Base-by-base conservation (phyloP, 2,888 invertebrate species). In the Parthenolecanium corni region DNA sequence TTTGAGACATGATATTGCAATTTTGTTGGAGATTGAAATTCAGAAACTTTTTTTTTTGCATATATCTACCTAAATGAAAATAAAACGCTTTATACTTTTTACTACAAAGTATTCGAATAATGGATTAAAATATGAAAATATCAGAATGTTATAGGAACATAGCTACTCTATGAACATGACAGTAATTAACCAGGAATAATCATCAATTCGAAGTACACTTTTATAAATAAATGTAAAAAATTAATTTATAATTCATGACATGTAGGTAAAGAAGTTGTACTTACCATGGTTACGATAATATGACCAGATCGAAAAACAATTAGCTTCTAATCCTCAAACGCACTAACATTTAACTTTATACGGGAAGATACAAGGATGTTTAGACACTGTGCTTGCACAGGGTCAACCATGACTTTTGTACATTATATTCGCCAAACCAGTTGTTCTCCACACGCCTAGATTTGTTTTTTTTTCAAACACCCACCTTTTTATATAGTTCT, bases 341-440 rank as follows among this genome's bases (percentile, higher is more conserved):
- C 38, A 38, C 23, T 21, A 40, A 31, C 20, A 24, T 24, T 52
- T 36, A 54, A 23, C 42, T 54, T 16, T 54, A 54, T 54, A 54
- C 42, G 54, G 42, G 54, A 54, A 42, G 54, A 54, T 54, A 54
- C 54, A 54, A 54, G 54, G 54, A 54, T 54, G 40, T 54, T 54
- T 40, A 54, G 54, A 42, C 42, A 24, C 54, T 40, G 14, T 54
- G 42, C 53, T 42, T 42, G 40, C 23, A 42, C 54, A 54, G 54
- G 54, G 54, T 54, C 54, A 54, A 54, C 54, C 54, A 40, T 40
- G 54, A 54, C 54, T 42, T 54, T 54, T 54, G 54, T 53, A 21
- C 23, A n/a, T 6, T 40, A 40, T 31, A 38, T 54, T 42, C 42
- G 42, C 23, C 54, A 42, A 54, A 54, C 54, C 42, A 54, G 54